These are phyloP conservation scores for Bombus balteatus DNA, from an alignment of 1,140 invertebrate genomes.

Conservation along the genomic window DNA sequence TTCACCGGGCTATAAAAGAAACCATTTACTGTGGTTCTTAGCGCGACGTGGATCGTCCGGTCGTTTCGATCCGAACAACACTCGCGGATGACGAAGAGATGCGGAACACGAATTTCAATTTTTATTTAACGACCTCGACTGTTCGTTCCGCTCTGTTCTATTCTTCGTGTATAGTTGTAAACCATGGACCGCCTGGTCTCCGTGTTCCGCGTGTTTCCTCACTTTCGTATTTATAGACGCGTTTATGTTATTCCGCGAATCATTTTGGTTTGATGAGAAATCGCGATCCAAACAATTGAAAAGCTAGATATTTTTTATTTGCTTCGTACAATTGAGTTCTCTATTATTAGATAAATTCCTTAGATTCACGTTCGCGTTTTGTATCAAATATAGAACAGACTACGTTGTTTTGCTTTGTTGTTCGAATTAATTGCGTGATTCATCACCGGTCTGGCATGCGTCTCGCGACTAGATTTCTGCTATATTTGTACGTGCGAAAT, in stretches of 20 bases:
- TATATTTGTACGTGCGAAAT: not conserved
- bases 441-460: not conserved
- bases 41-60: not conserved
- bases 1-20: constrained; percentile 15
- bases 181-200: not conserved
- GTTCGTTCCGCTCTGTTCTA: too few relatives aligned
- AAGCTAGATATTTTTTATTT: too few relatives aligned
- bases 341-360: not conserved
- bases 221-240: not conserved
- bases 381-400: not conserved
- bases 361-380: not conserved
- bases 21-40: constrained; percentile 17
- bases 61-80: not conserved
- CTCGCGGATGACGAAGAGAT: constrained; percentile 14
- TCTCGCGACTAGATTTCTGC: not conserved
- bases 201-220: not conserved
- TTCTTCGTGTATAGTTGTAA: not conserved
- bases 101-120: not conserved
- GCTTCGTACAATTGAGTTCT: not conserved
- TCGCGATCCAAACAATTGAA: not conserved
- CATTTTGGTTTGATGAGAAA: not conserved
- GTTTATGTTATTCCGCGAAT: not conserved
- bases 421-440: not conserved
- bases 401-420: too few relatives aligned
- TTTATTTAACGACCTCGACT: not conserved